Conservation (phyloP, 2,888 invertebrate species). For the Heliconius cydno region DNA sequence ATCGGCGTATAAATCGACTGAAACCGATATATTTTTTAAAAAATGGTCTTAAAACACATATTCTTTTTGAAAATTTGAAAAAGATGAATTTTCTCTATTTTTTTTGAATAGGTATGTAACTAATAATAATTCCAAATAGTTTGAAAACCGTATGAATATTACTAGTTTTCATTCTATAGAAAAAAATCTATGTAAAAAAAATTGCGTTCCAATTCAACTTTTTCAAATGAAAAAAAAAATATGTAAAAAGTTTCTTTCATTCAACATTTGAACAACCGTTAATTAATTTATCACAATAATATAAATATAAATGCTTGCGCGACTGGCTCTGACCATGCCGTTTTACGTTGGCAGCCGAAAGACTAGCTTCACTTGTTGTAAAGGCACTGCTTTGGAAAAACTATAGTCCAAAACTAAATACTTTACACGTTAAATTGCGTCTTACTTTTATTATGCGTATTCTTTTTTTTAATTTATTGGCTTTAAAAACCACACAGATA, state of each 20-base stretch:
- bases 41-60: not conserved
- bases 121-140: too few relatives aligned
- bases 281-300: conserved; percentile 59
- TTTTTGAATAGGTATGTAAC: too few relatives aligned
- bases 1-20: not conserved
- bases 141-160: too few relatives aligned
- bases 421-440: not conserved
- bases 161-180: not conserved
- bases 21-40: not conserved
- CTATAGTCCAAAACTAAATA: conserved; percentile 27
- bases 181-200: too few relatives aligned
- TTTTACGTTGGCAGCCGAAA: conserved; percentile 59
- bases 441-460: not conserved
- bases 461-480: not conserved
- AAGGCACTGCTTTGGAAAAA: conserved; percentile 69
- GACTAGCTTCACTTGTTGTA: conserved; percentile 80
- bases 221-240: conserved; percentile 14
- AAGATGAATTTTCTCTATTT: not conserved
- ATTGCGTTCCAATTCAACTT: not conserved
- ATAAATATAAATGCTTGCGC: conserved; percentile 82
- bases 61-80: conserved; percentile 5
- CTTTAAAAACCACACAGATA: not conserved
- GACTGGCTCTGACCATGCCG: conserved; percentile 67
- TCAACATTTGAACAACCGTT: conserved; percentile 43
- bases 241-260: not conserved